Base-by-base conservation (phyloP, 1,140 invertebrate genomes). In the Babylonia areolata region DNA sequence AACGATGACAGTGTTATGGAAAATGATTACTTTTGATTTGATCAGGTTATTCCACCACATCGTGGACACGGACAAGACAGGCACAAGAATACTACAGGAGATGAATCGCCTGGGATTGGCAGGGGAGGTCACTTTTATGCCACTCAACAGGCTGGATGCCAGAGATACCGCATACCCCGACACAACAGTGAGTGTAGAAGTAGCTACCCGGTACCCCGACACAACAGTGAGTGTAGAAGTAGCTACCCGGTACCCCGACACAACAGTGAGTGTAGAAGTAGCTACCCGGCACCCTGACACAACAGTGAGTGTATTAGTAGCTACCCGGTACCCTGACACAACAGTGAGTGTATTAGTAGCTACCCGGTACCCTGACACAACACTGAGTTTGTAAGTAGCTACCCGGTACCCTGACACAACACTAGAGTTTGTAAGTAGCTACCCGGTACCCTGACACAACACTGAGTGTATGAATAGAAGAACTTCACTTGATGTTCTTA, bases 101-200 rank as follows among this genome's bases (percentile, higher is more conserved):
- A 99, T 99, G 97, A 99, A 99, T 93, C 96, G 97, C 88, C 97
- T 99, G 90, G 96, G 96, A 91, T 95, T 99, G 71, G 99, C 98
- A 39, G 99, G 99, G 15, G 99, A 99, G 95, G 98, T 99, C 0
- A 99, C 98, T 0, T 99, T 99, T 92, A 99, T 99, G 97, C 99
- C 99, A 0, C 95, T 99, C 1, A 99, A 99, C 95, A 95, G 99
- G 81, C 95, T 99, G n/a, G 97, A 98, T 94, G 97, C 98, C 0
- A 96, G 97, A 90, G 96, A 98, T 84, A 97, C 97, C 90, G 96
- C 97, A 77, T 99, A 99, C 95, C 98, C 98, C n/a, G 93, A 97
- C 91, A 98, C 97, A 84, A 96, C 96, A 23, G 75, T 77, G 20
- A 77, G 37, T 77, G 17, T n/a, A n/a, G n/a, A n/a, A n/a, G n/a